Percentiles rank a stretch among this genome's conserved stretches.
These are phyloP conservation scores for Arnoldichthys spilopterus DNA, from an alignment of 2,797 vertebrate species.

Conservation along the genomic window DNA sequence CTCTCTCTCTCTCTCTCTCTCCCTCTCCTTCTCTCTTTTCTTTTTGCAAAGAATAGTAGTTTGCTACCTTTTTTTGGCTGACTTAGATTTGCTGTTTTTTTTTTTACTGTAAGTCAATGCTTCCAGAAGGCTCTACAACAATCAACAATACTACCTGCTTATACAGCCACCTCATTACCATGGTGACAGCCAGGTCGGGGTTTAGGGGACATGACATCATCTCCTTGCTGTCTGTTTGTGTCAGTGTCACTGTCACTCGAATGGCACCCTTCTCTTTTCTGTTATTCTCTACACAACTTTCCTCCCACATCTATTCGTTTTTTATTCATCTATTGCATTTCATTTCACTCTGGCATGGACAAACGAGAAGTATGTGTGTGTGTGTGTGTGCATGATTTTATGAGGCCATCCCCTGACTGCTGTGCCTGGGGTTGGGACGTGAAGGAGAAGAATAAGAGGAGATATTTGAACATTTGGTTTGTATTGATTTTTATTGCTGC, in stretches of 20 bases:
- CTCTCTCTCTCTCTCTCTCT: no score
- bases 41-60: slow-evolving; percentile 1
- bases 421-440: not conserved
- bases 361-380: not conserved
- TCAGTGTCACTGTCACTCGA: slow-evolving; percentile 49
- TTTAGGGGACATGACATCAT: slow-evolving; percentile 48
- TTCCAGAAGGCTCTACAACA: not conserved
- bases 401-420: not conserved
- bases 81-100: not conserved
- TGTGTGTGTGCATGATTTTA: not conserved
- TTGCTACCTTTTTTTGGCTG: not conserved
- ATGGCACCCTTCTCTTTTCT: slow-evolving; percentile 2
- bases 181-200: slow-evolving; percentile 16
- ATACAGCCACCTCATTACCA: slow-evolving; percentile 23
- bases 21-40: not conserved
- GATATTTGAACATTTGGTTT: slow-evolving; percentile 29
- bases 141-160: slow-evolving; percentile 6
- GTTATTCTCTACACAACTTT: slow-evolving; percentile 17
- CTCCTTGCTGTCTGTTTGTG: slow-evolving; percentile 45
- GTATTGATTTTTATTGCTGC: slow-evolving; percentile 24
- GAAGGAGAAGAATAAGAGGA: slow-evolving; percentile 3
- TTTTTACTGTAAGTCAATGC: not conserved
- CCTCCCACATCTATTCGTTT: not conserved
- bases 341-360: slow-evolving; percentile 11
- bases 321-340: slow-evolving; percentile 5